Percentiles rank a stretch among this genome's conserved stretches.
phyloP scores from a whole-genome alignment of 1,140 invertebrate genomes.

The Oscheius sp. region DNA sequence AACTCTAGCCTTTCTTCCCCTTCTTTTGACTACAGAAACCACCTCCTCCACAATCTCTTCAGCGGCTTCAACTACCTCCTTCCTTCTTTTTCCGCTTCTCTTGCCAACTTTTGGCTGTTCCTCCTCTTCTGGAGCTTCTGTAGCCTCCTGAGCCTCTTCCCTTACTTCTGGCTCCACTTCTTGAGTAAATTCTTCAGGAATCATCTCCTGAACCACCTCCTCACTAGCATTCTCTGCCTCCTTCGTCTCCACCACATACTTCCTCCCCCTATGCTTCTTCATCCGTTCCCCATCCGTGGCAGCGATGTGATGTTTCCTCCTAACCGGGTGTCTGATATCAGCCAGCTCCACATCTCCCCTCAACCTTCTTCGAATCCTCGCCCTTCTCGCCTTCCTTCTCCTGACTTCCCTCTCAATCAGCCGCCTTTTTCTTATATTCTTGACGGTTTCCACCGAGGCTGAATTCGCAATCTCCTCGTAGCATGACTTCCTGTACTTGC shows the following conservation, averaged over 20 bases:
- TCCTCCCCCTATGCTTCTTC: not conserved
- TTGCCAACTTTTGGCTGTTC: not conserved
- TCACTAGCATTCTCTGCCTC: not conserved
- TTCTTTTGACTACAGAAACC: not conserved
- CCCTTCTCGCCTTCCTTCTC: conserved; percentile 14
- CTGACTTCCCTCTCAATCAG: conserved; percentile 25
- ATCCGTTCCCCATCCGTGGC: not conserved
- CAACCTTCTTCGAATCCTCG: not conserved
- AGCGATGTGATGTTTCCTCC: not conserved
- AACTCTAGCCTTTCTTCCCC: not conserved
- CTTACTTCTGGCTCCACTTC: not conserved
- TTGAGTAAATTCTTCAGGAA: no score
- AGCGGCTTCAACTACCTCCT: no score
- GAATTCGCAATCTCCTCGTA: conserved; percentile 29
- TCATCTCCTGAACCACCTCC: not conserved
- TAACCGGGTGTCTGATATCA: not conserved
- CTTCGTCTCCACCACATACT: conserved; percentile 6
- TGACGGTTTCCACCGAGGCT: conserved; percentile 9
- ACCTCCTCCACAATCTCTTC: not conserved
- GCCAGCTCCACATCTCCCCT: not conserved
- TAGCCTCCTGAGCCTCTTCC: not conserved
- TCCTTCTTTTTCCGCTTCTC: not conserved
- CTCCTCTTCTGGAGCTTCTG: not conserved
- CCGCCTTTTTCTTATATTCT: conserved; percentile 20
- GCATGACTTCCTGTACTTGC: conserved; percentile 36